Conservation (phyloP, 2,797 vertebrate genomes). For the Tinamus major region DNA sequence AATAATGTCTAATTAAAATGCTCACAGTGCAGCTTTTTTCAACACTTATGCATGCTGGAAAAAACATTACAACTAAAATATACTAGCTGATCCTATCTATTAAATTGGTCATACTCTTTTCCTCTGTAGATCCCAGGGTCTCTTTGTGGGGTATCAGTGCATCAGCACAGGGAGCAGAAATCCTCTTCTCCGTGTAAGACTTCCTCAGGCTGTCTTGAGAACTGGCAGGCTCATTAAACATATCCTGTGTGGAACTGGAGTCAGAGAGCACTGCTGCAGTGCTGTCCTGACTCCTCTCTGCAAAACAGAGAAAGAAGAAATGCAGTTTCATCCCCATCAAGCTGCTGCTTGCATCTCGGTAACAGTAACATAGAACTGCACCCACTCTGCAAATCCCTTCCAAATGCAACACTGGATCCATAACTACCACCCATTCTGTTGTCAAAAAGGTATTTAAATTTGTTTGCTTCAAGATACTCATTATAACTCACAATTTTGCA, state of each 20-base stretch:
- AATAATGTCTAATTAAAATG: neutral
- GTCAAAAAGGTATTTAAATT: neutral
- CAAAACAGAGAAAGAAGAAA: conserved; percentile 53
- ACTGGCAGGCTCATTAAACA: conserved; percentile 90
- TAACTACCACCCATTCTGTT: neutral
- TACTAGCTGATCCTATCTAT: neutral
- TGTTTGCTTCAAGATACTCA: neutral
- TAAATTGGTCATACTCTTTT: conserved; percentile 82
- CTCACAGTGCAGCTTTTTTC: neutral
- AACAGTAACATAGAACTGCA: neutral
- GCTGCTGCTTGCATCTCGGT: neutral
- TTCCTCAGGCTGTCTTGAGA: conserved; percentile 92
- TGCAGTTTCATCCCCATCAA: neutral
- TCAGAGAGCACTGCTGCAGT: conserved; percentile 93
- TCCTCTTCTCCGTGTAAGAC: conserved; percentile 83
- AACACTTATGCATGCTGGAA: conserved; percentile 2
- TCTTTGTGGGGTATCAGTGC: conserved; percentile 83
- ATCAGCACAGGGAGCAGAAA: conserved; percentile 76
- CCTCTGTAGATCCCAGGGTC: conserved; percentile 80
- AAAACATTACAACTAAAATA: neutral
- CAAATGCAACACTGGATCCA: neutral
- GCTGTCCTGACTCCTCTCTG: conserved; percentile 98
- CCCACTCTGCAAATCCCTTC: neutral
- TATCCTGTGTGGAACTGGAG: conserved; percentile 97
- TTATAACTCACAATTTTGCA: neutral